Evolutionary conservation across 2,113 vertebrate species (phyloP), one percentile per base, ranked within the genome.

Genomic region (Epinephelus cyanopodus): DNA sequence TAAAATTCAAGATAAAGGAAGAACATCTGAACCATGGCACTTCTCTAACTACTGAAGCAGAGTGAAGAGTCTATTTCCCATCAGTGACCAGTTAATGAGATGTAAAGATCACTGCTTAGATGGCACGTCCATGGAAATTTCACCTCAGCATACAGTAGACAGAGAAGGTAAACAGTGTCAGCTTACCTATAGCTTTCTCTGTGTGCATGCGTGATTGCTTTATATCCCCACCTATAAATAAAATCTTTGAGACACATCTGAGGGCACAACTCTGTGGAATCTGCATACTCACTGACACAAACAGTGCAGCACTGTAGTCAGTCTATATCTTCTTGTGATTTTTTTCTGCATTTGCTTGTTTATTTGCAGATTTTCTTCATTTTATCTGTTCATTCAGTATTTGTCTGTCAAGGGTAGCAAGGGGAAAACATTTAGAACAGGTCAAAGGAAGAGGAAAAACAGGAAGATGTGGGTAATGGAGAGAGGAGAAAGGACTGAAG

Each of bases 261-360:
- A 17, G 27, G 39, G 25, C 25, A n/a, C 57, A 56, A 54, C 10
- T 19, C 7, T 9, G 47, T 64, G 39, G 47, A 79, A 50, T 79
- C 71, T 80, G 58, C 76, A 79, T 69, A 64, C 29, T 65, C 37
- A 80, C 33, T 69, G 64, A 64, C 17, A 0, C 5, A 19, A 81
- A 58, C 60, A 15, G 45, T 0, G 3, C 14, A 19, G 66, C 52
- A 21, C 25, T 62, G 67, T 50, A 63, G 33, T 8, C 33, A 37
- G 33, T 7, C 6, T 6, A 37, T 37, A 37, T 6, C 5, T 37
- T 37, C 33, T 37, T 37, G 33, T 37, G 33, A 29, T 19, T 66
- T 64, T 25, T 62, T 54, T 66, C 17, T 39, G 9, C 1, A 39
- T 64, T 73, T 52, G 4, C 5, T 45, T 48, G 13, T 64, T 18